Percentiles rank a stretch among this genome's conserved stretches.
Conservation (phyloP, 2,113 vertebrate genomes). For the Lepisosteus osseus region DNA sequence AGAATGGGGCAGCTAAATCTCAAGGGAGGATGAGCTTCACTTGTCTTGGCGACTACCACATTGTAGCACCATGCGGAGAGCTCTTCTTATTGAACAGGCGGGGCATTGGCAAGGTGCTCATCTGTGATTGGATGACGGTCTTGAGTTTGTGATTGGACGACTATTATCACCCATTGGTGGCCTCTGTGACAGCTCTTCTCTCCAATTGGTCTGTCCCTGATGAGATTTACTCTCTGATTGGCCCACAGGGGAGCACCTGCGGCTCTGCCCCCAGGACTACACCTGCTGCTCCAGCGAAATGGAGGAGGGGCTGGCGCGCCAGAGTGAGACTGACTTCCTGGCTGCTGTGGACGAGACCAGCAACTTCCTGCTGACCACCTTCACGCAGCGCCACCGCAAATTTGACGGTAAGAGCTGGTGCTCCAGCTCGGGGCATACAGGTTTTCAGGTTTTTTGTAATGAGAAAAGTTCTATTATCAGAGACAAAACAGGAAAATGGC, state of each 20-base stretch:
- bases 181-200: too few relatives aligned
- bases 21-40: too few relatives aligned
- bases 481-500: too few relatives aligned
- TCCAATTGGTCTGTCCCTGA: too few relatives aligned
- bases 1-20: too few relatives aligned
- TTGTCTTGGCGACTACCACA: too few relatives aligned
- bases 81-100: too few relatives aligned
- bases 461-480: too few relatives aligned
- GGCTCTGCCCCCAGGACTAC: conserved; percentile 82
- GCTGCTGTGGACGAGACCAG: conserved; percentile 72
- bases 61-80: too few relatives aligned
- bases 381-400: conserved; percentile 71
- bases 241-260: conserved; percentile 78
- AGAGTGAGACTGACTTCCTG: conserved; percentile 72
- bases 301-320: conserved; percentile 74
- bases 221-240: background rate
- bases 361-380: conserved; percentile 75
- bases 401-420: conserved; percentile 72
- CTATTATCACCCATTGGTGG: conserved; percentile 10
- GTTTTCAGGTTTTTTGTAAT: background rate
- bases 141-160: background rate
- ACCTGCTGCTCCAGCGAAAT: conserved; percentile 85
- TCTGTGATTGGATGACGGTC: background rate
- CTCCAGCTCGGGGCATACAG: too few relatives aligned
- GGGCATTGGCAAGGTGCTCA: too few relatives aligned